Conservation (phyloP, 2,113 vertebrate genomes). For the Chloebia gouldiae region DNA sequence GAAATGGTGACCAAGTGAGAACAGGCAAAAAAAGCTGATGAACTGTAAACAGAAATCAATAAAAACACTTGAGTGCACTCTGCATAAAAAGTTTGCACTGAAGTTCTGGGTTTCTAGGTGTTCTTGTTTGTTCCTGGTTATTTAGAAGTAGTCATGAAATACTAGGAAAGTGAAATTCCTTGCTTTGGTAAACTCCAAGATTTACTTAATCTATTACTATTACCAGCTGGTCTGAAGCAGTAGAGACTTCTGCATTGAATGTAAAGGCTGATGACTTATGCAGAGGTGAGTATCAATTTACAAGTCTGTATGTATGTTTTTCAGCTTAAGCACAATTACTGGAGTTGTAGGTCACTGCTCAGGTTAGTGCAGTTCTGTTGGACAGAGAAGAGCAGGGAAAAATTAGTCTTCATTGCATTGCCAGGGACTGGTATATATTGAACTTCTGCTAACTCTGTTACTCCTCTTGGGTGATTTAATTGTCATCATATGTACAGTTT, state of each 20-base stretch:
- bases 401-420: not conserved
- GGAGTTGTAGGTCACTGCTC: not conserved
- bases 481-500: not conserved
- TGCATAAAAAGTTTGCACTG: not conserved
- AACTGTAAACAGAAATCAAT: not conserved
- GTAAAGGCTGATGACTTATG: not conserved
- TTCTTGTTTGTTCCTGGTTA: not conserved
- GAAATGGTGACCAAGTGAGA: not conserved
- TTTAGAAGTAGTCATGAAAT: not conserved
- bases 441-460: not conserved
- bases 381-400: not conserved
- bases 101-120: not conserved
- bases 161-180: not conserved
- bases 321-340: not conserved
- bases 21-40: not conserved
- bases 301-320: not conserved
- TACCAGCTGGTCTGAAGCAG: not conserved
- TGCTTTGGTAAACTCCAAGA: not conserved
- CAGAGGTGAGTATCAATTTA: conserved; percentile 4
- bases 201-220: not conserved
- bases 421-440: not conserved
- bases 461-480: not conserved
- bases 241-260: not conserved
- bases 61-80: not conserved
- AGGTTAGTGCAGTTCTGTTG: not conserved